Conservation (phyloP, 1,140 invertebrate species). For the Cydia strobilella region DNA sequence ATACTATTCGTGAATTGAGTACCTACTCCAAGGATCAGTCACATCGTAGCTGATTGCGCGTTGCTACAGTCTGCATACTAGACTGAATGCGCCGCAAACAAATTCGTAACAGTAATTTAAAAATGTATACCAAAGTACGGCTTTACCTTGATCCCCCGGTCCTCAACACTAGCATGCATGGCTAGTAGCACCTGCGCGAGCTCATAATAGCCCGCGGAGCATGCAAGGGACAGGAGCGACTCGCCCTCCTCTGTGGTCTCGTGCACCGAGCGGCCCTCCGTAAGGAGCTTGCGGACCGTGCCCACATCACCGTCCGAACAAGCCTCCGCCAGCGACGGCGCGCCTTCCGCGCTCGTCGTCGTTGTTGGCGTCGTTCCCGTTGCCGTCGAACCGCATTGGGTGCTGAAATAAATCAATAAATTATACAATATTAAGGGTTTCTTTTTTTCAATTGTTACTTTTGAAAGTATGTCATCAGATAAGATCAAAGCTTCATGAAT, state of each 20-base stretch:
- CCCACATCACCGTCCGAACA: conserved; percentile 96
- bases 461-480: conserved; percentile 56
- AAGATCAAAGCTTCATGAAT: conserved; percentile 78
- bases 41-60: no score
- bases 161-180: conserved; percentile 98
- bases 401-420: conserved; percentile 43
- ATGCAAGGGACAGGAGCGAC: conserved; percentile 94
- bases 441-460: background rate
- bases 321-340: conserved; percentile 89
- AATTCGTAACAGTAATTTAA: no score
- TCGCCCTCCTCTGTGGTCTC: conserved; percentile 97
- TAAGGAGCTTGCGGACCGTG: conserved; percentile 92
- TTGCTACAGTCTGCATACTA: no score
- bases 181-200: conserved; percentile 96
- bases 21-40: no score
- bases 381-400: conserved; percentile 69
- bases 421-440: background rate
- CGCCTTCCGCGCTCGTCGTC: conserved; percentile 66
- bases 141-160: conserved; percentile 88
- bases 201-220: conserved; percentile 96
- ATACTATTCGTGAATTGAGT: no score
- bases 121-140: no score
- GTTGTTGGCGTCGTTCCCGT: conserved; percentile 62
- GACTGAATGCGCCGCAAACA: no score
- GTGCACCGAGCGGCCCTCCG: conserved; percentile 93